A percentile compares a stretch with the other conserved stretches of the same genome.
Conservation (phyloP, 2,888 invertebrate genomes). For the Rhimphoctona megacephalus region DNA sequence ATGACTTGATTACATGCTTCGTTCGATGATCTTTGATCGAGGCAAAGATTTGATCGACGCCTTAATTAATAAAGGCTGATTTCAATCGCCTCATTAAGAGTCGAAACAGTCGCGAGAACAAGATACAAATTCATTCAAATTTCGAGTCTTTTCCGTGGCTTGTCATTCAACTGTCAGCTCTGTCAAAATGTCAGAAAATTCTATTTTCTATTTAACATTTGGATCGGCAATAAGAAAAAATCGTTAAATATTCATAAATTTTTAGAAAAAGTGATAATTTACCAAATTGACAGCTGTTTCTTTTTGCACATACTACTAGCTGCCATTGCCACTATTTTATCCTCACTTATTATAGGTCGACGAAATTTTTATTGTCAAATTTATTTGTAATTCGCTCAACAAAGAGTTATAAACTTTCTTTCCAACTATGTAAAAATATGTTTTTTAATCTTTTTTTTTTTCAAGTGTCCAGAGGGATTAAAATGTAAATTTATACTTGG, state of each 20-base stretch:
- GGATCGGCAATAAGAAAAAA: not conserved
- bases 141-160: not conserved
- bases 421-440: not conserved
- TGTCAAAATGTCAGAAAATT: not conserved
- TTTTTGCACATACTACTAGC: not conserved
- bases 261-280: not conserved
- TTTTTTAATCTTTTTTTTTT: not conserved
- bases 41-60: not conserved
- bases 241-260: not conserved
- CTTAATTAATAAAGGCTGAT: not conserved
- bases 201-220: not conserved
- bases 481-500: conserved; percentile 8
- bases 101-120: not conserved
- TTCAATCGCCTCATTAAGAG: not conserved
- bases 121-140: not conserved
- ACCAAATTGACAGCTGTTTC: not conserved
- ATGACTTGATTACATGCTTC: not conserved
- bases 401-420: not conserved
- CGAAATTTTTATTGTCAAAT: not conserved
- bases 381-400: not conserved
- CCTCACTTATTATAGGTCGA: not conserved
- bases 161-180: not conserved
- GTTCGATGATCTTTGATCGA: not conserved
- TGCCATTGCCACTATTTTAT: not conserved
- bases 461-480: conserved; percentile 35